Conservation (phyloP, 2,888 invertebrate genomes). For the Dicyrtomina minuta region DNA sequence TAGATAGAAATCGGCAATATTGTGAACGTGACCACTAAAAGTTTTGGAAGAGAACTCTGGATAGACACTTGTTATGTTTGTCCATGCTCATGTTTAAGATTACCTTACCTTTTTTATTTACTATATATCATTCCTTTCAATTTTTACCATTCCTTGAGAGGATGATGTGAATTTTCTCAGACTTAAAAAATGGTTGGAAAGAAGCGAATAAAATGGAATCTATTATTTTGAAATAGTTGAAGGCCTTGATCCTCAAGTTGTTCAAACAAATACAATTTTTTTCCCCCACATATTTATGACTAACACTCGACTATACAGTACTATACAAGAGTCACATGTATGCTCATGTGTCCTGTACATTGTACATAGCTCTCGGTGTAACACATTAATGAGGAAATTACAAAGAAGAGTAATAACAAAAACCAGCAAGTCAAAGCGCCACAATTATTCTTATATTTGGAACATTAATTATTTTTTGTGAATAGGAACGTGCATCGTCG, state of each 20-base stretch:
- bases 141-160: constrained; percentile 6
- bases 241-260: constrained; percentile 17
- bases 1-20: no score
- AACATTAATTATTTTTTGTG: no score
- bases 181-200: constrained; percentile 1
- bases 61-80: no score
- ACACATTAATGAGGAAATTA: not conserved
- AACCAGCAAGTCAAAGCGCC: not conserved
- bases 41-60: no score
- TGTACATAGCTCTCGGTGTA: not conserved
- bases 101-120: no score
- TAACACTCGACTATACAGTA: no score
- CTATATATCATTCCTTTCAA: not conserved
- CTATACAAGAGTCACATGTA: no score
- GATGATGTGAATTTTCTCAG: constrained; percentile 1
- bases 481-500: no score
- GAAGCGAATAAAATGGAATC: constrained; percentile 13
- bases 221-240: constrained; percentile 6
- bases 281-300: no score
- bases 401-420: not conserved
- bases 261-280: not conserved
- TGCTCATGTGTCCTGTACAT: not conserved
- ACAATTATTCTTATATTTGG: no score
- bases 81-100: no score
- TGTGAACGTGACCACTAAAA: no score